Percentiles rank a stretch among this genome's conserved stretches.
These are phyloP conservation scores for Elanus axillaris DNA, from an alignment of 2,113 vertebrate species.

Conservation along the genomic window DNA sequence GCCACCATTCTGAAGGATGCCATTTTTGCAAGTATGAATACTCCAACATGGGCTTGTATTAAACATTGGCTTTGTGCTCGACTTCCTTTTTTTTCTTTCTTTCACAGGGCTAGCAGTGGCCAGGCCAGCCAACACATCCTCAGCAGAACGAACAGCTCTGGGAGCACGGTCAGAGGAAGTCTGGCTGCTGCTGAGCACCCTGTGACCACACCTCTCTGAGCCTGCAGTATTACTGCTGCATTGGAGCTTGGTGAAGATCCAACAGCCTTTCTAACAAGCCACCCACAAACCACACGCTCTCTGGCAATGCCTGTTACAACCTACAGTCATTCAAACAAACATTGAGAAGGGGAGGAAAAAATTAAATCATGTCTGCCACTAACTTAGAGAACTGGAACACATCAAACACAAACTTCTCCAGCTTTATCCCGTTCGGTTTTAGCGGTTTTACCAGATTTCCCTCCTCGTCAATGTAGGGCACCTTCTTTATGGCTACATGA, in stretches of 20 bases:
- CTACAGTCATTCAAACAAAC: background rate
- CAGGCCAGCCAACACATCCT: background rate
- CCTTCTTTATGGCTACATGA: conserved; percentile 92
- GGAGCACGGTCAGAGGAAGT: background rate
- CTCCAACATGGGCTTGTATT: background rate
- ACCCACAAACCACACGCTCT: background rate
- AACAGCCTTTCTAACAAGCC: background rate
- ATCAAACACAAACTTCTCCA: conserved; percentile 99
- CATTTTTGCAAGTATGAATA: background rate
- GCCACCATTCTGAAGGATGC: background rate
- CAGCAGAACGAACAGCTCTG: background rate
- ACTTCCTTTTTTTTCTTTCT: background rate
- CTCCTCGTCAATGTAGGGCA: conserved; percentile 82
- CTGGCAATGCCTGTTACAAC: background rate
- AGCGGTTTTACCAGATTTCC: conserved; percentile 85
- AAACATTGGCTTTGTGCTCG: rapidly evolving
- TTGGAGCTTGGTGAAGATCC: background rate
- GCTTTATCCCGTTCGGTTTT: conserved; percentile 91
- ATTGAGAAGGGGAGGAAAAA: background rate
- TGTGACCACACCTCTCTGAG: background rate
- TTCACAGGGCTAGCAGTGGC: background rate
- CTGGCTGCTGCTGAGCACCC: background rate
- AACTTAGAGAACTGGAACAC: conserved; percentile 92
- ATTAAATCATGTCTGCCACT: conserved; percentile 35
- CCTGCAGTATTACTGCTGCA: rapidly evolving